Evolutionary conservation across 1,140 invertebrate genomes (phyloP), one percentile per base, ranked within the genome.

Genomic region (Meloidogyne hapla): DNA sequence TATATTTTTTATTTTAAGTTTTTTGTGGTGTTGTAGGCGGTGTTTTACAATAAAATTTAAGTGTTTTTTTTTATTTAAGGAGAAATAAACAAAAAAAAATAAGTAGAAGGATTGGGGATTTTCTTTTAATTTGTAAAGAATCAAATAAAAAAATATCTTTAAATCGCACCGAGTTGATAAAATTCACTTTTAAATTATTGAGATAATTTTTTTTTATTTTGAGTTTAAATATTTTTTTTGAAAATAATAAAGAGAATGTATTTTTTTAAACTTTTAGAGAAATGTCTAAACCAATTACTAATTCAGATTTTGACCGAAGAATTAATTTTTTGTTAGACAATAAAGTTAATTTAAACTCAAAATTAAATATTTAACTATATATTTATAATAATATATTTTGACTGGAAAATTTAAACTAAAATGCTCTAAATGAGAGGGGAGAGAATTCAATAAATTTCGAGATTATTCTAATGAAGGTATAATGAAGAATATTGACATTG

Each of bases 61-160:
- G 28, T 64, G 10, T 64, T 25, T 64, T 25, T 12, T 25, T 12
- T 0, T 15, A 18, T 64, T 25, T 64, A 66, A 33, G n/a, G 3
- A 65, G 13, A 65, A 66, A 33, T 33, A 33, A 66, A 12, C 26
- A 33, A 66, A 28, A 66, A 13, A 66, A 28, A n/a, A 18, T 28
- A 28, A 65, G 25, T 28, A 28, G 21, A 33, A 26, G 1, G 18
- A 66, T 66, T 18, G 33, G 33, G 33, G 33, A 33, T 26, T 18
- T 8, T 18, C 0, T 18, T 66, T 6, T 23, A n/a, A 18, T 66
- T 3, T 66, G 5, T 26, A 26, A 33, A 56, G 48, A 56, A 56
- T 56, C 48, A 66, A 4, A 65, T 6, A 66, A 33, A 66, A 33
- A 64, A 25, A 64, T 64, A 64, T 66, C 15, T 66, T 33, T 66